phyloP scores from a whole-genome alignment of 35 echinoderm and acorn worm genomes.

The Lytechinus variegatus region DNA sequence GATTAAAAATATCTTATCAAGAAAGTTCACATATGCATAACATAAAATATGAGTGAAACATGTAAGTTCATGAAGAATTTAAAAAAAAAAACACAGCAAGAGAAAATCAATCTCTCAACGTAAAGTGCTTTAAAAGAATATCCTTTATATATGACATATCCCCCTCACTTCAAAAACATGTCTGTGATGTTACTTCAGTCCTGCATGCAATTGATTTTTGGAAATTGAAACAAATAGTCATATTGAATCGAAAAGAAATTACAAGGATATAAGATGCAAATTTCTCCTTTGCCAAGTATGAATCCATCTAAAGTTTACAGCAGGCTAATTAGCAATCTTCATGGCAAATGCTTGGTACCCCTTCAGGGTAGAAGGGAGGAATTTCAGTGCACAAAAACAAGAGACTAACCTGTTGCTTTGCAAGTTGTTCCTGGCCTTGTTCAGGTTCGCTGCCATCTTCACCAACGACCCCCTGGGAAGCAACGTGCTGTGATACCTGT shows the following conservation, averaged over 20 bases:
- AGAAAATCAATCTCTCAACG: neutral
- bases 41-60: neutral
- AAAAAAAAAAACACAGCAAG: neutral
- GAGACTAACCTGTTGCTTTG: slow-evolving; percentile 67
- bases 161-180: neutral
- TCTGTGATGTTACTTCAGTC: neutral
- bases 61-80: neutral
- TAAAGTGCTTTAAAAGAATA: neutral
- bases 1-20: neutral
- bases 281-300: too few species aligned
- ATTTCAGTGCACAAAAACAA: too few species aligned
- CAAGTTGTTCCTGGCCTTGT: slow-evolving; percentile 58
- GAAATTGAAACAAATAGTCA: neutral
- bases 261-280: too few species aligned
- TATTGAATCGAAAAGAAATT: neutral
- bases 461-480: slow-evolving; percentile 60
- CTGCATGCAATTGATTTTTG: neutral
- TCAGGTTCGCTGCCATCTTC: slow-evolving; percentile 56
- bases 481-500: slow-evolving; percentile 70
- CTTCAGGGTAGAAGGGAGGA: too few species aligned
- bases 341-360: too few species aligned
- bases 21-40: neutral
- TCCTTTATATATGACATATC: neutral
- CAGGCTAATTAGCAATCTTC: too few species aligned
- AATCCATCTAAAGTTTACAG: too few species aligned